Percentiles rank a stretch among this genome's conserved stretches.
These are phyloP conservation scores for Catharus ustulatus DNA, from an alignment of 2,797 vertebrate species.

Conservation along the genomic window DNA sequence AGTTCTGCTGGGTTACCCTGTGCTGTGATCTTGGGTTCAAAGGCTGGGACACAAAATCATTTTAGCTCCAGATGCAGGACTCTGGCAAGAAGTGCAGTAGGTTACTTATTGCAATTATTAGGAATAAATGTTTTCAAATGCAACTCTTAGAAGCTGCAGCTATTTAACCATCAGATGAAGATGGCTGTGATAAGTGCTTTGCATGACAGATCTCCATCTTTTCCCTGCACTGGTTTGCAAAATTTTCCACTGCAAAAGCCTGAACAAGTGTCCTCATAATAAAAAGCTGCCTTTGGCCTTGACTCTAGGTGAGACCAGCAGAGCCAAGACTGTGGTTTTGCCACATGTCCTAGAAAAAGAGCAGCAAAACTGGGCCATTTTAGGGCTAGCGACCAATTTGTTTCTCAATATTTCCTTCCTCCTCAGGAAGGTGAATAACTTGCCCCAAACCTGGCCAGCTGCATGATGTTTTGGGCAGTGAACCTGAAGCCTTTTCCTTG, in stretches of 20 bases:
- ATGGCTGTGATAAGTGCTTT: background rate
- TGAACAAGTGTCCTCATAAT: background rate
- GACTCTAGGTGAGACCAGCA: background rate
- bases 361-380: background rate
- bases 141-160: background rate
- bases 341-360: background rate
- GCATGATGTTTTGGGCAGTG: background rate
- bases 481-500: background rate
- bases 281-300: background rate
- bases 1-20: background rate
- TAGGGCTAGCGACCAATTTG: background rate
- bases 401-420: conserved; percentile 2
- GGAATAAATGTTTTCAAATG: background rate
- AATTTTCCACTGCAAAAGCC: background rate
- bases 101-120: background rate
- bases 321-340: conserved; percentile 13
- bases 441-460: background rate
- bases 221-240: background rate
- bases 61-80: background rate
- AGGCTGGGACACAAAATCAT: background rate
- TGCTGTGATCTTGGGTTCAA: background rate
- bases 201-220: background rate
- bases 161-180: background rate
- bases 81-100: background rate
- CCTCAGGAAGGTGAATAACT: background rate